Conservation (phyloP, 1,140 invertebrate genomes). For the Mizuhopecten yessoensis region DNA sequence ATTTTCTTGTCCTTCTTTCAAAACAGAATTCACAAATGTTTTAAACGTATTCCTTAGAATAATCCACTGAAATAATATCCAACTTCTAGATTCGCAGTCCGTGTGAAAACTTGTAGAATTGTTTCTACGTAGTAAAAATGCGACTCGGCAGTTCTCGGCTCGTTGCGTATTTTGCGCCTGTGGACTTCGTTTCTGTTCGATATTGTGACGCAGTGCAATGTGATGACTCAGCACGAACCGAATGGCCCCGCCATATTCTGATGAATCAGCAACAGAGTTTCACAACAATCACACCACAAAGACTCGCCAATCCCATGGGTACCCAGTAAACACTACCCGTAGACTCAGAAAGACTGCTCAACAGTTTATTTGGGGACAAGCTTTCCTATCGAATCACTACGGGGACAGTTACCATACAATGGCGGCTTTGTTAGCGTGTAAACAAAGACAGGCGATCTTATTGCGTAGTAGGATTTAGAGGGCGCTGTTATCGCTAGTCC, state of each 20-base stretch:
- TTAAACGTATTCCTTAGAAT: slow-evolving; percentile 50
- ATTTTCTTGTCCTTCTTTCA: slow-evolving; percentile 60
- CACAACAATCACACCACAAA: slow-evolving; percentile 58
- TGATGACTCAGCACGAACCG: slow-evolving; percentile 78
- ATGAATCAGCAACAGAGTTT: slow-evolving; percentile 67
- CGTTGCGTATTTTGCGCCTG: slow-evolving; percentile 75
- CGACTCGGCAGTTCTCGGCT: slow-evolving; percentile 63
- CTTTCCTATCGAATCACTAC: not conserved
- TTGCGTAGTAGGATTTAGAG: not conserved
- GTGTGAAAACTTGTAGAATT: slow-evolving; percentile 60
- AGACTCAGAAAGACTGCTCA: not conserved
- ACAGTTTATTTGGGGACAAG: slow-evolving; percentile 6
- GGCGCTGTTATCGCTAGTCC: not conserved
- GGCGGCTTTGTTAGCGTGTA: not conserved
- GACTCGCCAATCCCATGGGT: slow-evolving; percentile 57
- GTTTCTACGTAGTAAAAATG: slow-evolving; percentile 60
- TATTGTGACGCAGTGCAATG: slow-evolving; percentile 67
- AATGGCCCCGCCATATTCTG: slow-evolving; percentile 68
- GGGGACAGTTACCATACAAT: slow-evolving; percentile 23
- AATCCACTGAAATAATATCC: slow-evolving; percentile 50
- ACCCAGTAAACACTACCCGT: slow-evolving; percentile 53
- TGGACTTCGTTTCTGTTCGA: slow-evolving; percentile 62
- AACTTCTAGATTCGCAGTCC: slow-evolving; percentile 51
- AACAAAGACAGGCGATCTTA: slow-evolving; percentile 1
- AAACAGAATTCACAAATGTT: slow-evolving; percentile 41